phyloP scores from a whole-genome alignment of 1,140 invertebrate genomes.

The Drosophila asahinai region DNA sequence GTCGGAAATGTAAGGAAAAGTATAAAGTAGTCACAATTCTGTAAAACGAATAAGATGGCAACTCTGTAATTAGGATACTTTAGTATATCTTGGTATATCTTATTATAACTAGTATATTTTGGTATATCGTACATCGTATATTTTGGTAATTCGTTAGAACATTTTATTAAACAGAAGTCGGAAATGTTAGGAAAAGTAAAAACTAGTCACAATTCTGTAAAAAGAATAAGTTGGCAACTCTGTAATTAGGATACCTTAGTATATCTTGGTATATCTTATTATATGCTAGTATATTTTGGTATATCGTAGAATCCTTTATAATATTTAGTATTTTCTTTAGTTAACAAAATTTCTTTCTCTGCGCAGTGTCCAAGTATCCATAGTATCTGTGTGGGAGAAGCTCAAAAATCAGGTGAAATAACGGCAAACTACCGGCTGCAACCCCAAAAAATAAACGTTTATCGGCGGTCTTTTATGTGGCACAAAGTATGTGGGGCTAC shows the following conservation, averaged over 20 bases:
- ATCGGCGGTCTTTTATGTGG: conserved; percentile 14
- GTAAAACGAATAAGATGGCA: not conserved
- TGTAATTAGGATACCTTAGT: not conserved
- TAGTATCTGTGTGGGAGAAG: conserved; percentile 8
- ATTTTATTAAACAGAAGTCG: not conserved
- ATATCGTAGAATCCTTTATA: not conserved
- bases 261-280: not conserved
- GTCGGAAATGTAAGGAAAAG: too few relatives aligned
- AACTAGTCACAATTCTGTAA: not conserved
- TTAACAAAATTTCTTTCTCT: not conserved
- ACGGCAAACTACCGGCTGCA: conserved; percentile 14
- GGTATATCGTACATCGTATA: not conserved
- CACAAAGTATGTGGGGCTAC: not conserved
- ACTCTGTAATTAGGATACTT: not conserved
- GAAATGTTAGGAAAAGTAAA: too few relatives aligned
- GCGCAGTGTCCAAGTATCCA: not conserved
- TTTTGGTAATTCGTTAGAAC: not conserved
- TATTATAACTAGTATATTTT: not conserved
- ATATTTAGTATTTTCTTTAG: too few relatives aligned
- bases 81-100: not conserved
- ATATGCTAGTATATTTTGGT: not conserved
- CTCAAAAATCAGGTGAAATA: conserved; percentile 41
- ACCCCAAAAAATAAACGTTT: conserved; percentile 19
- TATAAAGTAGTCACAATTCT: not conserved
- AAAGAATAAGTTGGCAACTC: not conserved